Percentiles rank a stretch among this genome's conserved stretches.
Conservation (phyloP, 2,113 vertebrate species). For the Poeciliopsis turrubarensis region DNA sequence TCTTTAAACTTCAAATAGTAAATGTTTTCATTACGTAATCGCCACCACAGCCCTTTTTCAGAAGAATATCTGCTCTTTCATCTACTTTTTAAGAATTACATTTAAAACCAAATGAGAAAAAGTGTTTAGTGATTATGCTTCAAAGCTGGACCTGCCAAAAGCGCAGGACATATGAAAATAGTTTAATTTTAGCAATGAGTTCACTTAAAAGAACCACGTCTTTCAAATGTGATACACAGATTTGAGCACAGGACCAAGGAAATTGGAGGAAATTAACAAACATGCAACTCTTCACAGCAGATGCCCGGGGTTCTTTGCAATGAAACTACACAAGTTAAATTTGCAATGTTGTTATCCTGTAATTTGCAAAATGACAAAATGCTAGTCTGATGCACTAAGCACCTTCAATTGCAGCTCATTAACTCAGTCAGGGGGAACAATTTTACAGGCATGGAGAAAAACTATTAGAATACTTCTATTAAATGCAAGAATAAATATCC, state of each 20-base stretch:
- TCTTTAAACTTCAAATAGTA: constrained; percentile 10
- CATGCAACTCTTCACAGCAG: constrained; percentile 27
- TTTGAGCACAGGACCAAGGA: constrained; percentile 18
- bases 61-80: constrained; percentile 21
- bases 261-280: constrained; percentile 34
- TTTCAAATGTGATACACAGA: constrained; percentile 20
- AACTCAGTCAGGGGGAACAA: constrained; percentile 66
- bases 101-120: constrained; percentile 40
- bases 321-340: constrained; percentile 47
- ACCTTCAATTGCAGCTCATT: constrained; percentile 68
- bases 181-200: constrained; percentile 46
- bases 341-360: constrained; percentile 55
- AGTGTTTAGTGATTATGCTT: constrained; percentile 35
- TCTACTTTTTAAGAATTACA: constrained; percentile 51
- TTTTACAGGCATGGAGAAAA: constrained; percentile 52
- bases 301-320: constrained; percentile 37
- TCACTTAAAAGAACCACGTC: constrained; percentile 35
- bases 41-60: constrained; percentile 5
- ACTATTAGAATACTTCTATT: constrained; percentile 77
- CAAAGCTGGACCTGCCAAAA: constrained; percentile 47
- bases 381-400: constrained; percentile 51
- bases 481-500: constrained; percentile 79
- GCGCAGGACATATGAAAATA: constrained; percentile 36
- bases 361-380: constrained; percentile 65
- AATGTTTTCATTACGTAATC: constrained; percentile 22